Evolutionary conservation across 2,113 vertebrate species (phyloP), one percentile per base, ranked within the genome.

Genomic region (Rhabdornis inornatus): DNA sequence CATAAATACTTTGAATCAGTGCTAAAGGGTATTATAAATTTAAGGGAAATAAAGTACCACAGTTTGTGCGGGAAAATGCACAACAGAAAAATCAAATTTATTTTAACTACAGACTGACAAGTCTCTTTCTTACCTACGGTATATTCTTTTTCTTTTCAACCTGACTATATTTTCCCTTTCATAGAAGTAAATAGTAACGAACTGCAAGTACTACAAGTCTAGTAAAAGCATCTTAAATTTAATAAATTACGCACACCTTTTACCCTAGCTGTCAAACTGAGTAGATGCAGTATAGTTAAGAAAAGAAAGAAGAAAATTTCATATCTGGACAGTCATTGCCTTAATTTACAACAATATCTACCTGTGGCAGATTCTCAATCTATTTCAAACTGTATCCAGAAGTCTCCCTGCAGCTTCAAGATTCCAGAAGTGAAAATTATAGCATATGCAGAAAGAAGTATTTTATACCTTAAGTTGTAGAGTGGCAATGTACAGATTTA

Each of bases 211-310:
- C 42, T 75, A 76, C 24, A 37, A 59, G 69, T 49, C 65, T 50
- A 31, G 55, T 85, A 84, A 93, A 92, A 83, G 66, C 71, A 92
- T 69, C 83, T 91, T 64, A 79, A 96, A 80, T 92, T 57, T 88
- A 87, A 88, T 77, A 91, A 85, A 78, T 68, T 95, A 82, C 24
- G 63, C 91, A 91, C 63, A 90, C 33, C 23, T 96, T 88, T 89
- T 80, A 76, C 65, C 80, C 66, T 57, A 92, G 75, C 63, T 94
- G 86, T 88, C 90, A 91, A 84, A 83, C 64, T 52, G 50, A 33
- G 90, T 45, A 60, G 49, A 77, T 79, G 55, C 25, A 87, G 56
- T 66, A 72, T 11, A 76, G 64, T 42, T 72, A 77, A 64, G 44
- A 80, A 63, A 57, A 78, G 49, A 85, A 91, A 80, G 42, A 85